Evolutionary conservation across 2,113 vertebrate genomes (phyloP).

Genomic region (Phyllostomus hastatus): DNA sequence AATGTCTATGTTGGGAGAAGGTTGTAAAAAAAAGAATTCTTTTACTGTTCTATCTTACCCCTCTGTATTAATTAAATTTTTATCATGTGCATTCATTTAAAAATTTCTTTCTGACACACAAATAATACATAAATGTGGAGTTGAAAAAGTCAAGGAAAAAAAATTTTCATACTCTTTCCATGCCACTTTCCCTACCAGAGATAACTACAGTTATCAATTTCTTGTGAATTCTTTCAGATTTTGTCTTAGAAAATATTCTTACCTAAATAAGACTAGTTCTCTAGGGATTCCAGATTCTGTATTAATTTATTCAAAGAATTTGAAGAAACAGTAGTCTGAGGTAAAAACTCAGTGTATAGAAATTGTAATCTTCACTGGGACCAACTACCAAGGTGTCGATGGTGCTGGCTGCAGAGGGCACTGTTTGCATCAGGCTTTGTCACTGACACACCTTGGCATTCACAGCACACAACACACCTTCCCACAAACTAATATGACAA

Average conservation of each 20-base stretch:
- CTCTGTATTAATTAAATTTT: background rate
- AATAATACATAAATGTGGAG: background rate
- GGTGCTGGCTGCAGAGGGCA: slow-evolving; percentile 14
- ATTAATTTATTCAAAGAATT: background rate
- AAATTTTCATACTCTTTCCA: background rate
- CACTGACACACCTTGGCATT: background rate
- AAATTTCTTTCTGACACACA: background rate
- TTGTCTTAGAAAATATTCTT: background rate
- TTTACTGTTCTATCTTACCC: background rate
- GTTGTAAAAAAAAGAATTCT: background rate
- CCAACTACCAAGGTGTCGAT: background rate
- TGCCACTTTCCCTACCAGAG: background rate
- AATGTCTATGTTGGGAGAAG: background rate
- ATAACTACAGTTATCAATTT: background rate
- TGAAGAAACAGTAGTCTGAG: background rate
- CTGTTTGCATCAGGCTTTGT: background rate
- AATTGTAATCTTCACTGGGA: background rate
- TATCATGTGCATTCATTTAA: background rate
- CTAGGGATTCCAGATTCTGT: background rate
- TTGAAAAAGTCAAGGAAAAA: background rate
- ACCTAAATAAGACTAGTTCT: background rate
- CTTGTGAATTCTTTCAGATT: background rate
- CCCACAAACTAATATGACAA: background rate
- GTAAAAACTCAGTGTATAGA: background rate
- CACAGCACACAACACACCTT: background rate